phyloP scores from a whole-genome alignment of 2,113 vertebrate species.

The Engraulis encrasicolus region DNA sequence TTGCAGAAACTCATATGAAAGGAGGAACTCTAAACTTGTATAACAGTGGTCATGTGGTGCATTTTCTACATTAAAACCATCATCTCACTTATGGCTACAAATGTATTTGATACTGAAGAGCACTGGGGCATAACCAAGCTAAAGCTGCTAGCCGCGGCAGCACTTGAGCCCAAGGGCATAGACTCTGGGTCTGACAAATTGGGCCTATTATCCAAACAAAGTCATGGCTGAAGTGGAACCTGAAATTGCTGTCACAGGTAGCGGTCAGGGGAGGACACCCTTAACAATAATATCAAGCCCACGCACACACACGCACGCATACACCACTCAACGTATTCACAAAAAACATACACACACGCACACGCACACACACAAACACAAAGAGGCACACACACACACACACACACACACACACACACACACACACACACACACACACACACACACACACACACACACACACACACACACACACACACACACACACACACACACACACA shows the following conservation, averaged over 20 bases:
- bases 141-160: too few species aligned
- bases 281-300: neutral
- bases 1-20: too few species aligned
- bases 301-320: slow-evolving; percentile 29
- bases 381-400: too few species aligned
- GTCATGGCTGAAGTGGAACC: slow-evolving; percentile 62
- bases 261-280: slow-evolving; percentile 62
- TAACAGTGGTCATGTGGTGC: too few species aligned
- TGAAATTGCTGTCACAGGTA: slow-evolving; percentile 74
- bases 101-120: neutral
- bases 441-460: slow-evolving; percentile 27
- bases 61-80: neutral
- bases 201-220: slow-evolving; percentile 67
- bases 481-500: slow-evolving; percentile 38
- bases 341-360: slow-evolving; percentile 17
- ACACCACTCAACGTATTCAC: slow-evolving; percentile 11
- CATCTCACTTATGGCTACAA: neutral
- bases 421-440: slow-evolving; percentile 40
- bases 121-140: neutral
- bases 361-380: slow-evolving; percentile 37
- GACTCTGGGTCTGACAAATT: slow-evolving; percentile 62
- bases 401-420: slow-evolving; percentile 31
- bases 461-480: slow-evolving; percentile 43
- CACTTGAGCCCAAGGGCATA: slow-evolving; percentile 59
- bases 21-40: too few species aligned